Evolutionary conservation across 1,140 invertebrate genomes (phyloP).

Genomic region (Trypoxylus dichotomus): DNA sequence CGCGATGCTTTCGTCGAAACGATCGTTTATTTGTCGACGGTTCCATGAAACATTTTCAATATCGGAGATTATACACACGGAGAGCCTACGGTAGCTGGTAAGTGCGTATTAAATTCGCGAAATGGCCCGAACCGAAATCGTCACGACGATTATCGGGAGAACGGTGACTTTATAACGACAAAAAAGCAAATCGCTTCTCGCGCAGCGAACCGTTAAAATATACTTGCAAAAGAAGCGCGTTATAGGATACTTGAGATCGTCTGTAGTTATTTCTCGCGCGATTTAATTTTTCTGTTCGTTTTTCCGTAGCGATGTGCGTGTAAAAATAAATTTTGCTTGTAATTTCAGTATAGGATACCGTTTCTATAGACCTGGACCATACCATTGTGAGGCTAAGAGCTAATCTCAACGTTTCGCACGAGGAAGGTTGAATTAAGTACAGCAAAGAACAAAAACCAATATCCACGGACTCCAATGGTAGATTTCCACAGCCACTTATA

Average conservation of each 20-base stretch:
- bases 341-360: too few relatives aligned
- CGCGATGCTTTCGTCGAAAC: background rate
- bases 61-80: background rate
- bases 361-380: too few relatives aligned
- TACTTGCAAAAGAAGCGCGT: background rate
- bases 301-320: too few relatives aligned
- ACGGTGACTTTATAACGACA: background rate
- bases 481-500: too few relatives aligned
- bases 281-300: conserved; percentile 52
- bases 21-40: background rate
- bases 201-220: background rate
- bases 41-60: conserved; percentile 11
- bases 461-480: too few relatives aligned
- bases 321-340: too few relatives aligned
- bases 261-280: conserved; percentile 59
- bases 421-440: too few relatives aligned
- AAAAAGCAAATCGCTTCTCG: background rate
- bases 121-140: background rate
- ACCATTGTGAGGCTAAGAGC: too few relatives aligned
- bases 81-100: background rate
- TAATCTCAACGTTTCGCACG: too few relatives aligned
- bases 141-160: background rate
- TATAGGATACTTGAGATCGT: background rate
- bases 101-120: conserved; percentile 6
- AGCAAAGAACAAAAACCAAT: too few relatives aligned